These are phyloP conservation scores for Bombus polaris DNA, from an alignment of 1,140 invertebrate genomes.

Conservation along the genomic window DNA sequence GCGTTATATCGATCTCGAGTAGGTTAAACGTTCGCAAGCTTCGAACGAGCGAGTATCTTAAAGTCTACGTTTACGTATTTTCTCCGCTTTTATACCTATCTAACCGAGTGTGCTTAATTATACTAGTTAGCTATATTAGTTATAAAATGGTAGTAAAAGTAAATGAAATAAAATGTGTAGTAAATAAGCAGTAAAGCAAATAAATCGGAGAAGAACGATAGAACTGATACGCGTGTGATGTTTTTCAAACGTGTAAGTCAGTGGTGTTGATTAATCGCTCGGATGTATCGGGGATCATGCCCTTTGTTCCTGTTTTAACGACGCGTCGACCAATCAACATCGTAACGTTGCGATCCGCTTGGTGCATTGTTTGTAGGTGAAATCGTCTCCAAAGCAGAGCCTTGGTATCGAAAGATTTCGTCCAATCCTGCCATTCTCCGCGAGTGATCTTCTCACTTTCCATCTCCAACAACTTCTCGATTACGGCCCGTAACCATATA, in stretches of 20 bases:
- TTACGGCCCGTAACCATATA: conserved; percentile 65
- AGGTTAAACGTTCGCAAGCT: neutral
- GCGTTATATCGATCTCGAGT: neutral
- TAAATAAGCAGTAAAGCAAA: neutral
- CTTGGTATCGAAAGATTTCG: conserved; percentile 60
- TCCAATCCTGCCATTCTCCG: conserved; percentile 69
- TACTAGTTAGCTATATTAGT: no score
- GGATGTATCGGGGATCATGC: neutral
- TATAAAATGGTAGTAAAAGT: neutral
- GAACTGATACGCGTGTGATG: neutral
- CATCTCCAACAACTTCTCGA: conserved; percentile 55
- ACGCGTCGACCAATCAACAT: conserved; percentile 63
- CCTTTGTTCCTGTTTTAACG: conserved; percentile 62
- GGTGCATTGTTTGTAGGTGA: conserved; percentile 68
- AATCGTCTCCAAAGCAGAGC: conserved; percentile 65
- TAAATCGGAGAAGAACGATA: neutral
- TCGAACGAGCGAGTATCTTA: neutral
- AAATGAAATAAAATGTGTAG: neutral
- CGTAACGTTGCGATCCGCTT: conserved; percentile 65
- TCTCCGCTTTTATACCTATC: neutral
- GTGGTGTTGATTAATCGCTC: conserved; percentile 51
- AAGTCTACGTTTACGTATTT: neutral
- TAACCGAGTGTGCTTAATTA: neutral
- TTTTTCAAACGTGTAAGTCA: conserved; percentile 19
- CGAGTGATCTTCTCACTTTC: conserved; percentile 61